phyloP scores from a whole-genome alignment of 2,888 invertebrate species.

The Helobdella robusta region DNA sequence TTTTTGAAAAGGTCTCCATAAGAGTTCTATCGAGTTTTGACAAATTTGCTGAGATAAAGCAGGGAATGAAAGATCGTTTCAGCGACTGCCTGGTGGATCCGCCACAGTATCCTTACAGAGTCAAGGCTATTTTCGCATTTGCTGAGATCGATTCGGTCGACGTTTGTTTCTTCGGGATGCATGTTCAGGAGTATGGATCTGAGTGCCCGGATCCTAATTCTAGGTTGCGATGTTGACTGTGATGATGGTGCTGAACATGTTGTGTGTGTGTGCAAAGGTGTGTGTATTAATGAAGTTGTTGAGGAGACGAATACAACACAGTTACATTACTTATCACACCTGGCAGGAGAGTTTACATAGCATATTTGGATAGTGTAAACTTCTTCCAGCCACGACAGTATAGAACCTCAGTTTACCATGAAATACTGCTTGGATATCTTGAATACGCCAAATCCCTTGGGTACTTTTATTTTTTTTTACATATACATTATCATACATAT shows the following conservation, averaged over 20 bases:
- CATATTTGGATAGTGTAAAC: conserved; percentile 97
- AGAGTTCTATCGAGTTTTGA: conserved; percentile 97
- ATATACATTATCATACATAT: not conserved
- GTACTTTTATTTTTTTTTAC: conserved; percentile 39
- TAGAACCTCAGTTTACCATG: conserved; percentile 95
- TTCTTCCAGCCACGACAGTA: conserved; percentile 95
- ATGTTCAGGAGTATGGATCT: conserved; percentile 98
- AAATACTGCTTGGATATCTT: conserved; percentile 92
- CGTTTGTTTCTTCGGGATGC: conserved; percentile 99
- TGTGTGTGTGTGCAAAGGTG: not conserved
- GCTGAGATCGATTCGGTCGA: conserved; percentile 97
- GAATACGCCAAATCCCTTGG: conserved; percentile 96
- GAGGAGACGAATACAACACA: not conserved
- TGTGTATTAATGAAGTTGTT: not conserved
- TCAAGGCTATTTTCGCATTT: conserved; percentile 97
- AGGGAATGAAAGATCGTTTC: conserved; percentile 70
- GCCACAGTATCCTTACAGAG: conserved; percentile 87
- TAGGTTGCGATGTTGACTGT: conserved; percentile 46
- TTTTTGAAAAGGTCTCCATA: conserved; percentile 83
- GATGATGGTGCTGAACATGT: not conserved
- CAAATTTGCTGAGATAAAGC: conserved; percentile 94
- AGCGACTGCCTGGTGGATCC: conserved; percentile 59
- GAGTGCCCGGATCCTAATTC: conserved; percentile 89
- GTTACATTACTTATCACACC: not conserved
- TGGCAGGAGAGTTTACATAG: conserved; percentile 83